Evolutionary conservation across 2,797 vertebrate species (phyloP).

Genomic region (Melanotaenia trifasciata): DNA sequence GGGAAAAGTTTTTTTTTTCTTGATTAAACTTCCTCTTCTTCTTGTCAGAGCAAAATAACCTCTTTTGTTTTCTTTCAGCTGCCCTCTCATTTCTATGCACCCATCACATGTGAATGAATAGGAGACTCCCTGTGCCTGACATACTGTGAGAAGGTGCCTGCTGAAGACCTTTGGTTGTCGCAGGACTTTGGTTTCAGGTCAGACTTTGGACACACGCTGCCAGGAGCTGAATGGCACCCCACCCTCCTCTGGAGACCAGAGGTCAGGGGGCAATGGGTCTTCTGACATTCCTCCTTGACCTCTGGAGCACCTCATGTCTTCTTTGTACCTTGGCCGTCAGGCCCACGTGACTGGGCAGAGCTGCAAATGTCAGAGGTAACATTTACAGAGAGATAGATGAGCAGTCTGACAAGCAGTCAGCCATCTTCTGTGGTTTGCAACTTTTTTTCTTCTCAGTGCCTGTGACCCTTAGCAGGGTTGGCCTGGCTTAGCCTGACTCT

Average conservation of each 20-base stretch:
- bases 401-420: conserved; percentile 29
- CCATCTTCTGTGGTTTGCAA: conserved; percentile 24
- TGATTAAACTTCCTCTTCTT: conserved; percentile 20
- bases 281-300: conserved; percentile 71
- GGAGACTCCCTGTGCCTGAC: conserved; percentile 30
- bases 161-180: conserved; percentile 64
- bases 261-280: conserved; percentile 68
- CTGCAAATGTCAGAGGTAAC: conserved; percentile 40
- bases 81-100: conserved; percentile 19
- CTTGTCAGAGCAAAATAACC: conserved; percentile 40
- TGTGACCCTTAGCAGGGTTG: conserved; percentile 58
- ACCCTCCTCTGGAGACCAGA: conserved; percentile 65
- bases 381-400: conserved; percentile 41
- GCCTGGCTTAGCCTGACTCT: conserved; percentile 33
- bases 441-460: conserved; percentile 41
- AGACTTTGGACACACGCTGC: conserved; percentile 74
- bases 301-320: conserved; percentile 58
- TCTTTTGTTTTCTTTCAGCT: conserved; percentile 38
- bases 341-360: conserved; percentile 43
- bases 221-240: conserved; percentile 75
- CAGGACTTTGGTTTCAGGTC: conserved; percentile 73
- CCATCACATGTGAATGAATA: conserved; percentile 47
- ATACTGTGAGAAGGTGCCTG: conserved; percentile 37
- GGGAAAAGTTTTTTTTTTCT: conserved; percentile 8
- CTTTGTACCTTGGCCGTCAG: conserved; percentile 53